phyloP scores from a whole-genome alignment of 2,113 vertebrate genomes.

The Mus musculus region DNA sequence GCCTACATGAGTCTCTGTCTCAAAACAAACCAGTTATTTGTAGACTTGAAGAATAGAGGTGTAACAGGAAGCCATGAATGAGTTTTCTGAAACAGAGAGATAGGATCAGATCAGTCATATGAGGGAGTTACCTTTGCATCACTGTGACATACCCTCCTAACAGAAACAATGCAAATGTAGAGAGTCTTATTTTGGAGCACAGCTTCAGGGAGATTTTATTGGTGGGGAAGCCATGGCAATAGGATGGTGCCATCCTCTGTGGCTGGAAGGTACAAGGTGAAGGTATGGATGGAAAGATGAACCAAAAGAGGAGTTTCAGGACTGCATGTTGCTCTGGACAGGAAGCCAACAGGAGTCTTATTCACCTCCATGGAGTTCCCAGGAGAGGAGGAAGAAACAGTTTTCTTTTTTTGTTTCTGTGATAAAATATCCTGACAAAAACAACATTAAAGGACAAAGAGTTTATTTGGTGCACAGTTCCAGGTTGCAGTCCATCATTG shows the following conservation, averaged over 20 bases:
- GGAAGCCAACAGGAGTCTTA: neutral
- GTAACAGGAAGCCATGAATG: neutral
- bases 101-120: neutral
- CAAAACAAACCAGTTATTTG: neutral
- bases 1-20: neutral
- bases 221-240: no score
- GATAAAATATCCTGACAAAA: neutral
- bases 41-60: neutral
- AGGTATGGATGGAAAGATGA: neutral
- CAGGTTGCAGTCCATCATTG: neutral
- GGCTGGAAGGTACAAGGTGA: no score
- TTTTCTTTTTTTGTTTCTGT: neutral
- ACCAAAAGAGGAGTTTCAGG: neutral
- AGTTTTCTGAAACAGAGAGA: neutral
- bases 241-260: neutral
- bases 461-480: neutral
- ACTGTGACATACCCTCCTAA: neutral
- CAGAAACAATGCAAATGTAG: neutral
- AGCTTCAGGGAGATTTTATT: neutral
- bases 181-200: neutral
- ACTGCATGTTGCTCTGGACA: neutral
- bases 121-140: neutral
- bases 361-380: neutral
- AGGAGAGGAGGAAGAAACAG: neutral
- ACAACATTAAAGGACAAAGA: neutral